Conservation (phyloP, 1,140 invertebrate species). For the Goniozus legneri region DNA sequence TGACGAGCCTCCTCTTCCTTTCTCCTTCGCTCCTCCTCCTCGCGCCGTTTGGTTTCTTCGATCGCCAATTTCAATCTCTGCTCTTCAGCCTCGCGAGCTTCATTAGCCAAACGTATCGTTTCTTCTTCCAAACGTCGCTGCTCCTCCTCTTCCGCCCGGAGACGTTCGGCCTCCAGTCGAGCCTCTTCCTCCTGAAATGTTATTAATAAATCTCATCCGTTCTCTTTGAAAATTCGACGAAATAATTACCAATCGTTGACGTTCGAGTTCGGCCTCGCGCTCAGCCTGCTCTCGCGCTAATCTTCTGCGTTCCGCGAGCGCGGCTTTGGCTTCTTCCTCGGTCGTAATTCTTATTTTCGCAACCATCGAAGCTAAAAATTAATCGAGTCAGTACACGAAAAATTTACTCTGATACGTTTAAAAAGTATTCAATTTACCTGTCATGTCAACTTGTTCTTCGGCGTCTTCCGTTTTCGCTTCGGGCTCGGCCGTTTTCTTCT, state of each 20-base stretch:
- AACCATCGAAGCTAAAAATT: slow-evolving; percentile 73
- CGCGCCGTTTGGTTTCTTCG: slow-evolving; percentile 59
- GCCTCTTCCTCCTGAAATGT: slow-evolving; percentile 69
- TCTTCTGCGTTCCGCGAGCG: slow-evolving; percentile 78
- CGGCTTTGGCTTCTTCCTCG: slow-evolving; percentile 86
- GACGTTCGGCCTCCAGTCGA: slow-evolving; percentile 69
- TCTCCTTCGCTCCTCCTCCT: slow-evolving; percentile 64
- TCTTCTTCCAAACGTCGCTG: slow-evolving; percentile 75
- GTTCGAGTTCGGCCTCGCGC: slow-evolving; percentile 77
- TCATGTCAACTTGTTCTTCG: slow-evolving; percentile 49
- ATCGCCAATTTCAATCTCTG: slow-evolving; percentile 71
- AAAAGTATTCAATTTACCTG: slow-evolving; percentile 28
- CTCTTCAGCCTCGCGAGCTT: slow-evolving; percentile 71
- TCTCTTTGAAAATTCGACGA: background rate
- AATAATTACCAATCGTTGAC: slow-evolving; percentile 60
- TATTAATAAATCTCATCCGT: background rate
- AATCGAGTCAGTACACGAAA: no score
- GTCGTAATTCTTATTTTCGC: slow-evolving; percentile 73
- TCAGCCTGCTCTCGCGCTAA: slow-evolving; percentile 82
- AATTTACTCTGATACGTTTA: no score
- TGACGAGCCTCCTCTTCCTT: slow-evolving; percentile 67
- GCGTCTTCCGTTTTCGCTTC: slow-evolving; percentile 33
- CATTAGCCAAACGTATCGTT: slow-evolving; percentile 64
- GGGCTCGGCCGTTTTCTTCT: slow-evolving; percentile 31
- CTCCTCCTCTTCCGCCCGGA: slow-evolving; percentile 77